Evolutionary conservation across 1,140 invertebrate species (phyloP).

Genomic region (Cephus cinctus): DNA sequence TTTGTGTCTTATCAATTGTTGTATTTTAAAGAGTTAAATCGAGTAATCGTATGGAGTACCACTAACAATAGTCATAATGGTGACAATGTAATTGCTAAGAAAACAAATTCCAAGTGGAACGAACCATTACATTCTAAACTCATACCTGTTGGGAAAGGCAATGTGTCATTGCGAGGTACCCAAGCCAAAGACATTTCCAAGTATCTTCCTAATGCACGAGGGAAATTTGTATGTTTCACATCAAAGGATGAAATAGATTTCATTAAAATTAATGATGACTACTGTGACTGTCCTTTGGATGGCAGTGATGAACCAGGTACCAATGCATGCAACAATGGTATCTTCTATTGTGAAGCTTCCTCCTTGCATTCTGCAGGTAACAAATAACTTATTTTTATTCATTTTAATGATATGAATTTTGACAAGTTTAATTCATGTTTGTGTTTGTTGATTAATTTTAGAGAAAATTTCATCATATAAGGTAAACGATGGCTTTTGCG

Average conservation of each 20-base stretch:
- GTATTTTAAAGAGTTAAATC: conserved; percentile 24
- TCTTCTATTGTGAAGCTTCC: conserved; percentile 70
- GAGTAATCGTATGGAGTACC: conserved; percentile 16
- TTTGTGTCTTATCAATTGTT: conserved; percentile 22
- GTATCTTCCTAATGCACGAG: conserved; percentile 43
- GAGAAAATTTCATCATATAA: conserved; percentile 63
- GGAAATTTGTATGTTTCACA: conserved; percentile 50
- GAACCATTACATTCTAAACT: conserved; percentile 26
- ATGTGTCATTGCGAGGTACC: conserved; percentile 34
- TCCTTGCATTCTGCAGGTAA: conserved; percentile 21
- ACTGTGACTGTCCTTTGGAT: conserved; percentile 84
- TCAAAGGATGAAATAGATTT: conserved; percentile 54
- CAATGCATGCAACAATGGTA: conserved; percentile 78
- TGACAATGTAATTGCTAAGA: conserved; percentile 1
- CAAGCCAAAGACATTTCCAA: conserved; percentile 34
- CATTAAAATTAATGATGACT: conserved; percentile 87
- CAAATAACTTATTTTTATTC: not conserved
- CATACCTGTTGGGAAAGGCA: conserved; percentile 26
- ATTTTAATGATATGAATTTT: conserved; percentile 9
- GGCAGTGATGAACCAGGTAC: conserved; percentile 91
- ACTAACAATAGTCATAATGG: conserved; percentile 6
- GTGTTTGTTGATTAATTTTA: conserved; percentile 20
- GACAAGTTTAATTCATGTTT: too few species aligned
- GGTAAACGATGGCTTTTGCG: conserved; percentile 94
- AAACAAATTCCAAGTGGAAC: conserved; percentile 22